Base-by-base conservation (phyloP, 1,140 invertebrate genomes). In the Drosophila guanche region DNA sequence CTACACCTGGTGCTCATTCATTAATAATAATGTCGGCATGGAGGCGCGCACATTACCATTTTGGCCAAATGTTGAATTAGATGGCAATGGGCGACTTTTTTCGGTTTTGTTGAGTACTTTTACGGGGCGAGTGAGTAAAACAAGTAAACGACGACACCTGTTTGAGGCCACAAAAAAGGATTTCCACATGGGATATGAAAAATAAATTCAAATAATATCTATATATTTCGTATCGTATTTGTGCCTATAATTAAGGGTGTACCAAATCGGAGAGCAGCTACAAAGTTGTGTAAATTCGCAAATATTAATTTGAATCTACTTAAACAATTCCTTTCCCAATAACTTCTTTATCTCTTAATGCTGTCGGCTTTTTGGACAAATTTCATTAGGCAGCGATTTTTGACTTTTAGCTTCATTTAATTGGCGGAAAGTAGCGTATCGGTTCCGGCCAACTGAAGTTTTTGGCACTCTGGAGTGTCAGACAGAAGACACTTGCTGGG, bases 21-120 rank as follows among this genome's bases (percentile, higher is more conserved):
- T 86, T 86, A 86, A 86, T 86, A 71, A 88, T 86, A 81, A 88
- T 86, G 81, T 80, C 81, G 62, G 68, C 48, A 62, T 67, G 58
- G 43, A 85, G 78, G 73, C 72, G 65, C 73, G 65, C 73, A 67
- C 68, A 86, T 86, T 86, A 86, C 61, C 81, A 88, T 75, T 78
- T 71, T 53, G 60, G 65, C 71, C 57, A 61, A 68, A 75, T 86
- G 85, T 76, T 84, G 72, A 68, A 72, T 86, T 80, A 67, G 79
- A 78, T 65, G 80, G 43, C 59, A 48, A 27, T 61, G 79, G 42
- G n/a, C n/a, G n/a, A n/a, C n/a, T n/a, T 5, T 33, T 20, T 25
- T 20, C 1, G 16, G 0, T 29, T 10, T 33, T 33, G 29, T 33
- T 10, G 29, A 33, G 29, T 33, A 0, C 29, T 33, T 33, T 8